Conservation (phyloP, 2,113 vertebrate species). For the Leuciscus idus region DNA sequence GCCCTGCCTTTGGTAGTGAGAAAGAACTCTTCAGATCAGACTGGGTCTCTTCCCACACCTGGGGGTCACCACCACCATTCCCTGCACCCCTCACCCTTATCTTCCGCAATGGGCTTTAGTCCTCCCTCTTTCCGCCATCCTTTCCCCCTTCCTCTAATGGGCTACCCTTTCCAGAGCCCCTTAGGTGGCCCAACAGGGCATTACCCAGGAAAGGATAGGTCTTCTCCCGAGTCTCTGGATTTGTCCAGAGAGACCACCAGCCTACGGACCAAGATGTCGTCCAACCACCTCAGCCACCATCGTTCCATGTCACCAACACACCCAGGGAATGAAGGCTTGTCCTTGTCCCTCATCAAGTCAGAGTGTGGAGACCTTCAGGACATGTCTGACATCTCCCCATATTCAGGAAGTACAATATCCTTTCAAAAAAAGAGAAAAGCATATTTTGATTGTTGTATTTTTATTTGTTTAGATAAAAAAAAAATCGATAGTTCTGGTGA, state of each 20-base stretch:
- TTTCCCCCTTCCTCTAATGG: conserved; percentile 94
- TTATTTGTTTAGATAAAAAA: neutral
- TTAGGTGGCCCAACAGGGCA: conserved; percentile 84
- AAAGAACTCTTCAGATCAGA: conserved; percentile 87
- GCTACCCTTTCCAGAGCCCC: conserved; percentile 94
- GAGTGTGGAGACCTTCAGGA: conserved; percentile 98
- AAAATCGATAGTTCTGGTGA: neutral
- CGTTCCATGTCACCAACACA: conserved; percentile 92
- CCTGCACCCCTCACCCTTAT: conserved; percentile 90
- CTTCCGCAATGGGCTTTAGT: conserved; percentile 89
- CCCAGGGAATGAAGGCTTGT: conserved; percentile 91
- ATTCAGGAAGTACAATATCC: conserved; percentile 99
- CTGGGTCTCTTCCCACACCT: conserved; percentile 77
- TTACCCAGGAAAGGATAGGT: conserved; percentile 87
- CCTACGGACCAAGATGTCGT: conserved; percentile 98
- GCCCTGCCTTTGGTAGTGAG: conserved; percentile 95
- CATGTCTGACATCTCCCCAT: conserved; percentile 96
- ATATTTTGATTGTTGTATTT: neutral
- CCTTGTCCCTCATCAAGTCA: conserved; percentile 97
- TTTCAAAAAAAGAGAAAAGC: conserved; percentile 70
- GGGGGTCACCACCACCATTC: conserved; percentile 87
- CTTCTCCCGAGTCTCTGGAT: conserved; percentile 95
- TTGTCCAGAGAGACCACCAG: conserved; percentile 91
- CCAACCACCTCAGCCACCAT: conserved; percentile 90
- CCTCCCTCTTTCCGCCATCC: conserved; percentile 96